Base-by-base conservation (phyloP, 2,113 vertebrate genomes). In the Passerina amoena region DNA sequence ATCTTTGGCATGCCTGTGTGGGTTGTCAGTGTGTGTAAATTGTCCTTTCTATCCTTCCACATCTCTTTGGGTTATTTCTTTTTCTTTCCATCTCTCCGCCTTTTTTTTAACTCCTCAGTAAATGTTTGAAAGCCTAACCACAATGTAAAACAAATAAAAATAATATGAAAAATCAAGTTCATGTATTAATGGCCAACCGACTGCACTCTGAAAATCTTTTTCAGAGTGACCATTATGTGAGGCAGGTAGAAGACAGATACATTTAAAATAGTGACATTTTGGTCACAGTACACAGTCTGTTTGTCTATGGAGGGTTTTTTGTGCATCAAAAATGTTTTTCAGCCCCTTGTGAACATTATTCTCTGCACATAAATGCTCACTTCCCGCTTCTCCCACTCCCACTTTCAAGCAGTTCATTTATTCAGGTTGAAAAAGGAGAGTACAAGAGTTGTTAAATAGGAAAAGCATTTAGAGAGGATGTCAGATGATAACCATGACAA, bases 401-500 rank as follows among this genome's bases (percentile, higher is more conserved):
- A 83, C 60, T 95, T 97, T 95, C 42, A 94, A 96, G 57, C 48
- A 94, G 61, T 30, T 70, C 97, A 72, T 96, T 97, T 96, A 95
- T 92, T 91, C 50, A 84, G 83, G 73, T 85, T 71, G 84, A 60
- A 86, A 96, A 96, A 94, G 66, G 24, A 86, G 72, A 94, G n/a
- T 60, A 82, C 19, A 20, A 73, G 61, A 42, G 56, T 88, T 95
- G 82, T 96, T 96, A 97, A 96, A 94, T 22, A 66, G 64, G 86
- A 93, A 97, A 64, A 94, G 50, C 93, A 92, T 97, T 96, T 96
- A 91, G 83, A 97, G 87, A 97, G 84, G 51, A 86, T 97, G 72
- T 96, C 76, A 93, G 51, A 85, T 90, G 95, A 97, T 96, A 98
- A 94, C 95, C 96, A 97, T 97, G 97, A 97, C 97, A 97, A 98